Base-by-base conservation (phyloP, 2,797 vertebrate genomes). In the Sciaenops ocellatus region DNA sequence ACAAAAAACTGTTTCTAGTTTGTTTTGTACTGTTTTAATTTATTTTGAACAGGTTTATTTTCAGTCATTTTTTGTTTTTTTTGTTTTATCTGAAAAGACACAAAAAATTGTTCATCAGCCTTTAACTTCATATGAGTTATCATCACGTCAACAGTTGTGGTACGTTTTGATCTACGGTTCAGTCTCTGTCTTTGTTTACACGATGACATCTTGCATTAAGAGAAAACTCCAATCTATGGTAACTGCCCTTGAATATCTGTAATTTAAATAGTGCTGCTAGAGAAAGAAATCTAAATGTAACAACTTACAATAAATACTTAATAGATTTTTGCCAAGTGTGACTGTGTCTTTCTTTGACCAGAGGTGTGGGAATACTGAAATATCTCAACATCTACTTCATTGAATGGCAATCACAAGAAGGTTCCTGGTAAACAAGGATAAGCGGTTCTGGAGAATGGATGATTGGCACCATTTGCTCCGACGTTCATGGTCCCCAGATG, bases 241-340 rank as follows among this genome's bases (percentile, higher is more conserved):
- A 85, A 94, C 93, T 94, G 93, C 93, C 93, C 94, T 93, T 93
- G 87, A 93, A 89, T 93, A 94, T 94, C 87, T 92, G 91, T 95
- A 84, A 94, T 89, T 94, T 89, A 93, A 94, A 93, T 94, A 92
- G 91, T 95, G 94, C 94, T 95, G 95, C 94, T 95, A 94, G 93
- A 93, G 89, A 93, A 91, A 91, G 79, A 91, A 92, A 93, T 91
- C 78, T 94, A 91, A 93, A 93, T 95, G 94, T 95, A 95, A 94
- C 89, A 92, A 92, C 88, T 92, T 90, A 94, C 83, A 95, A 95
- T 95, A 95, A 95, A 95, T 90, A 94, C 92, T 93, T 90, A 92
- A 92, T 93, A 94, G 93, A 95, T 91, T 94, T 94, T 94, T 92
- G 90, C 83, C 90, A 92, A 78, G 82, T 88, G 90, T 92, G 84